Conservation (phyloP, 1,140 invertebrate species). For the Akabosia matsudoensis region DNA sequence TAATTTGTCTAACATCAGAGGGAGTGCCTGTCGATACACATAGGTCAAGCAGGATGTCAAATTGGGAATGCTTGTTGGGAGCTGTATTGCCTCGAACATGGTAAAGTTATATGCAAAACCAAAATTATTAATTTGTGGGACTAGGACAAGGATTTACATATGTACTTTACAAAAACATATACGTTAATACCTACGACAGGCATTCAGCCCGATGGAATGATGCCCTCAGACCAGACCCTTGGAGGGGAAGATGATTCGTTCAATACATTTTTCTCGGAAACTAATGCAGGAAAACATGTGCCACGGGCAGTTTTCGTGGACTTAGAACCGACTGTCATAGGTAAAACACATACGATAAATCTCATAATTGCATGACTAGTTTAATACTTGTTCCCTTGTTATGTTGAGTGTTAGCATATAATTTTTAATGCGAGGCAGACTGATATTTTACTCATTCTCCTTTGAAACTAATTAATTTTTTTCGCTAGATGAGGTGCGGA, state of each 20-base stretch:
- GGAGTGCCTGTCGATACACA: slow-evolving; percentile 82
- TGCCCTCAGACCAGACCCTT: slow-evolving; percentile 49
- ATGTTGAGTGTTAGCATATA: too few species aligned
- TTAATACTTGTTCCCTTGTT: too few species aligned
- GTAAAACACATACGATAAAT: slow-evolving; percentile 51
- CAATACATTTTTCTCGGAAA: slow-evolving; percentile 59
- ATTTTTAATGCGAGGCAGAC: too few species aligned
- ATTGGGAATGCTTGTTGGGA: slow-evolving; percentile 85
- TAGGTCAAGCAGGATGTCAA: slow-evolving; percentile 74
- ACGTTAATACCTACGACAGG: too few species aligned
- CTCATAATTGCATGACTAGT: too few species aligned
- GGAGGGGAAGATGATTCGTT: slow-evolving; percentile 55
- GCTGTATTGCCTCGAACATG: slow-evolving; percentile 83
- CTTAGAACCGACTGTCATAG: slow-evolving; percentile 60
- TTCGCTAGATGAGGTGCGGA: slow-evolving; percentile 60
- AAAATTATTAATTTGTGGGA: neutral
- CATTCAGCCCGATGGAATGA: slow-evolving; percentile 53
- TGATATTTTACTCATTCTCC: too few species aligned
- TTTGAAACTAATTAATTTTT: too few species aligned
- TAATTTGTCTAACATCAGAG: slow-evolving; percentile 51
- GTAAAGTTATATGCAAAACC: slow-evolving; percentile 63
- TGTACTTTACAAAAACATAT: neutral
- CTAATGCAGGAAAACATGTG: slow-evolving; percentile 55
- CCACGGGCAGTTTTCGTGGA: slow-evolving; percentile 60
- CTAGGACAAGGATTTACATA: neutral